phyloP scores from a whole-genome alignment of 2,113 vertebrate species.

The Genyomyrus donnyi region DNA sequence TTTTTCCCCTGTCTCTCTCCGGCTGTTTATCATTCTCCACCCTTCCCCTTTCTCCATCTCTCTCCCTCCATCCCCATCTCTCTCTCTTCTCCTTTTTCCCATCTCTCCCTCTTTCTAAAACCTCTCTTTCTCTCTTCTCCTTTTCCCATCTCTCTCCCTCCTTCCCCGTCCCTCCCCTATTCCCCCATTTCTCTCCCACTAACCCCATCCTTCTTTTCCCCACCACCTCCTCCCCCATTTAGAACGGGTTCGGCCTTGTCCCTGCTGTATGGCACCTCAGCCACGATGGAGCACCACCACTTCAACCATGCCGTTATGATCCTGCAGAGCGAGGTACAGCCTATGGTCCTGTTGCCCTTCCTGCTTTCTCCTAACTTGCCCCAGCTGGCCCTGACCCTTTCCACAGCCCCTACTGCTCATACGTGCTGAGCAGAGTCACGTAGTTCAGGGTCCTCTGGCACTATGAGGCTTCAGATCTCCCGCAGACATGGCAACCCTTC shows the following conservation, averaged over 20 bases:
- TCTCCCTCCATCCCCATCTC: not conserved
- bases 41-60: not conserved
- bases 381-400: not conserved
- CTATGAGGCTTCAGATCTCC: not conserved
- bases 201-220: constrained; percentile 28
- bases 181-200: constrained; percentile 22
- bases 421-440: not conserved
- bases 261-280: constrained; percentile 94
- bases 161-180: not conserved
- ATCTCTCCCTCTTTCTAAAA: not conserved
- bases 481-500: not conserved
- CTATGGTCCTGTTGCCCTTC: not conserved
- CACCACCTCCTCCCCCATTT: constrained; percentile 23
- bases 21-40: not conserved
- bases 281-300: constrained; percentile 96
- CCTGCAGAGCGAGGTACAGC: constrained; percentile 93
- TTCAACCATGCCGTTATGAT: constrained; percentile 99
- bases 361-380: not conserved
- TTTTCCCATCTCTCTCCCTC: not conserved
- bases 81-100: not conserved
- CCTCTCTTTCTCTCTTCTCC: not conserved
- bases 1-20: not conserved
- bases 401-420: not conserved
- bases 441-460: not conserved
- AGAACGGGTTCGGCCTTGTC: constrained; percentile 95